Evolutionary conservation across 1,140 invertebrate genomes (phyloP), one percentile per base, ranked within the genome.

Genomic region (Zophobas atratus): DNA sequence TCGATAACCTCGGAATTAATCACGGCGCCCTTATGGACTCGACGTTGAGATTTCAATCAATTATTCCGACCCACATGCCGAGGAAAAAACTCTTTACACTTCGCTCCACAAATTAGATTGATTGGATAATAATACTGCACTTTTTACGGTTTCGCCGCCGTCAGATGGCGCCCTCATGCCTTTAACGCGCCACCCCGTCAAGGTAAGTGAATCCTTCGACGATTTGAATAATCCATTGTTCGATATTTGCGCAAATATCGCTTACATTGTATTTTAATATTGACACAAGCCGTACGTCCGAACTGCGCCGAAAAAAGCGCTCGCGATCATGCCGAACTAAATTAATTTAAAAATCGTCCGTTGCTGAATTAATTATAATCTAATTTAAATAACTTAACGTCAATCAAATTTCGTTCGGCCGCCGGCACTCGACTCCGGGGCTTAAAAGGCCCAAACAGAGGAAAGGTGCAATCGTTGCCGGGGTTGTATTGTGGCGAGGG

Each of bases 371-470:
- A 32, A 67, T 67, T 67, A 67, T 46, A 43, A 67, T 67, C 39
- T 36, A 8, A 67, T 67, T 67, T 67, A 67, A 67, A 67, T 67
- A 67, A 67, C 43, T 67, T 67, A 67, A 41, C 60, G 60, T 67
- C 60, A 67, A 67, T 67, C 60, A 67, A 43, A 67, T 32, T n/a
- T 38, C 56, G 36, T n/a, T 41, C 39, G 39, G 49, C 38, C 60
- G 20, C 2, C 35, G 60, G n/a, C 60, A 67, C 60, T 67, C 60
- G 20, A 39, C 60, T 41, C 39, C 38, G 35, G 43, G 43, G 3
- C 6, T 46, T 46, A 4, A 46, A 46, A 46, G 3, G 6, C 43
- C 3, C 43, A 46, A 46, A 46, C 3, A 46, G 3, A 46, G 3
- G 6, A 60, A 60, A 60, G 39, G 20, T 67, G 39, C 60, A 36